Evolutionary conservation across 1,140 invertebrate genomes (phyloP), one percentile per base, ranked within the genome.

Genomic region (Ceratitis capitata): DNA sequence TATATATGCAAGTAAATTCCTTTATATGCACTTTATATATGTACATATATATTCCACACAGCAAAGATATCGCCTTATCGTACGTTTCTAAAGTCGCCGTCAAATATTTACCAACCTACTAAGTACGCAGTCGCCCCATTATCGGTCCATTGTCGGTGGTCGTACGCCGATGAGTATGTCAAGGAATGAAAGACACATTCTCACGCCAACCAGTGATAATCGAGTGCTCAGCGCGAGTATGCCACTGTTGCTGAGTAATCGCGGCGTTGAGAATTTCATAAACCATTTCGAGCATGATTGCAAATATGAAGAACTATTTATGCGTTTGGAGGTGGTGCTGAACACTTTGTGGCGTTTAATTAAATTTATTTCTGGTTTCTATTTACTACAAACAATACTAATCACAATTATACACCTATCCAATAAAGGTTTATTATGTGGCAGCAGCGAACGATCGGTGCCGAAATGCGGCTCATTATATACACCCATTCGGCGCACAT

Each of bases 221-320:
- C n/a, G 16, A 5, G 16, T 35, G 29, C 61, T 69, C 61, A 26
- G 35, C 12, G 9, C 69, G 29, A 83, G 82, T 82, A 85, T 85
- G 85, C 85, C 85, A 82, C 47, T 83, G 26, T 42, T 83, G 39
- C 32, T 85, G n/a, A 61, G 74, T 47, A 83, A 85, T 61, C 56
- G 56, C 26, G 58, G 85, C 56, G 39, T 85, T 58, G 78, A n/a
- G 19, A 42, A 82, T 14, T 85, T 85, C 42, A 45, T 85, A n/a
- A n/a, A 1, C 39, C 51, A 69, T 74, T 74, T 51, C 45, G 58
- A 85, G 51, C 61, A 47, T 1, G 61, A 49, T 19, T 19, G 32
- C 26, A 74, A 26, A 29, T 85, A 85, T 85, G 47, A 19, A 3
- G 42, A 85, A 42, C 49, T 69, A 0, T 35, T 69, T 19, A 29